phyloP scores from a whole-genome alignment of 2,113 vertebrate species.

The Actenoides lindsayi region DNA sequence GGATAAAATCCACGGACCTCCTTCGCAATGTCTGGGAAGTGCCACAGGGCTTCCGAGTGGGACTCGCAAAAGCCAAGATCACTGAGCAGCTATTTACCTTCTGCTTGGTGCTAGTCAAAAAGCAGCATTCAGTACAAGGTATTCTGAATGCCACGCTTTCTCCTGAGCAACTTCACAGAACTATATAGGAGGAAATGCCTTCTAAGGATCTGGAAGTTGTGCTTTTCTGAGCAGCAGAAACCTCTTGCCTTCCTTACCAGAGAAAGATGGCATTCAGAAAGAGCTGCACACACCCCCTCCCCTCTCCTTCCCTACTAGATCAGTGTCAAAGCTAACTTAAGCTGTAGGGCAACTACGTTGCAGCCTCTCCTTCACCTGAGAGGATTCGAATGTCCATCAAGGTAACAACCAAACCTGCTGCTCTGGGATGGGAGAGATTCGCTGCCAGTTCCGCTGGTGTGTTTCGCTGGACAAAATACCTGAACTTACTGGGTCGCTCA shows the following conservation, averaged over 20 bases:
- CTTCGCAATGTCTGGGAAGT: background rate
- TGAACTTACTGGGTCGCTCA: accelerated
- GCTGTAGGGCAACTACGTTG: background rate
- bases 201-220: background rate
- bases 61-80: background rate
- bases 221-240: background rate
- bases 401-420: background rate
- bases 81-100: background rate
- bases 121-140: background rate
- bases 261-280: background rate
- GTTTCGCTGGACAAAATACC: background rate
- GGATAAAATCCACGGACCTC: background rate
- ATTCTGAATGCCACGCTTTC: background rate
- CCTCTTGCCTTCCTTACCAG: background rate
- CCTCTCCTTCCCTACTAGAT: background rate
- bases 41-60: background rate
- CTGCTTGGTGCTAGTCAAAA: background rate
- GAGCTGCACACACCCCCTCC: background rate
- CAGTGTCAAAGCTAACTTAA: background rate
- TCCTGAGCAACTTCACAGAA: background rate
- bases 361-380: background rate
- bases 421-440: background rate
- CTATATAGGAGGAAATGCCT: background rate
- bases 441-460: background rate
- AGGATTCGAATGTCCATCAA: background rate